These are phyloP conservation scores for Pseudocheirus occidentalis DNA, from an alignment of 2,797 vertebrate genomes.

Conservation along the genomic window DNA sequence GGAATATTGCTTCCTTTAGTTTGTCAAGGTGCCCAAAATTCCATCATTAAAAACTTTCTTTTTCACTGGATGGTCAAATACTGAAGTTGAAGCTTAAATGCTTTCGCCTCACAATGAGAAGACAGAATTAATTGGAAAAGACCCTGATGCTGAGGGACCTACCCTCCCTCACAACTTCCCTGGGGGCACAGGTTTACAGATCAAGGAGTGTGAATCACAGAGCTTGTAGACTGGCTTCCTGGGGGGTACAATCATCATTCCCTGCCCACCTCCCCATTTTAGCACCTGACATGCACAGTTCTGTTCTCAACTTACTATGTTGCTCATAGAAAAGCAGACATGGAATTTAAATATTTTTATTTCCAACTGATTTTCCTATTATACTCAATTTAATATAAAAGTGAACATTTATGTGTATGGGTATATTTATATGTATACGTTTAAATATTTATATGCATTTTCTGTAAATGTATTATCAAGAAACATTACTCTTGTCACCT, in stretches of 20 bases:
- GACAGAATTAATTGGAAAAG: no score
- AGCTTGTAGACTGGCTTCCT: background rate
- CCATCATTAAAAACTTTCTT: no score
- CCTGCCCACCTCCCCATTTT: background rate
- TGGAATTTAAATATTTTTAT: background rate
- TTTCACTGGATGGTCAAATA: no score
- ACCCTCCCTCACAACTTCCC: background rate
- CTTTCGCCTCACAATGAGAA: no score
- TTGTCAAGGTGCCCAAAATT: no score
- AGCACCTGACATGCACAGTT: background rate
- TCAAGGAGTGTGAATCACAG: background rate
- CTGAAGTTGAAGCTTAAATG: no score
- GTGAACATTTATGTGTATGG: background rate
- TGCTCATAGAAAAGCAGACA: background rate
- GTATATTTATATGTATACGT: background rate
- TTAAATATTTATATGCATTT: background rate
- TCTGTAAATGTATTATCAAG: background rate
- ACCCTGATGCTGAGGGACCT: background rate
- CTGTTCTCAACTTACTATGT: background rate
- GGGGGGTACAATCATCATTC: background rate
- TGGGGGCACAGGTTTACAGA: background rate
- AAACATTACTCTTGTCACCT: background rate
- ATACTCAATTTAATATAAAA: background rate
- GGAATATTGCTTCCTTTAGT: no score
- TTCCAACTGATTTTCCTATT: background rate